Percentiles rank a stretch among this genome's conserved stretches.
phyloP scores from a whole-genome alignment of 2,113 vertebrate genomes.

The Mellivora capensis region DNA sequence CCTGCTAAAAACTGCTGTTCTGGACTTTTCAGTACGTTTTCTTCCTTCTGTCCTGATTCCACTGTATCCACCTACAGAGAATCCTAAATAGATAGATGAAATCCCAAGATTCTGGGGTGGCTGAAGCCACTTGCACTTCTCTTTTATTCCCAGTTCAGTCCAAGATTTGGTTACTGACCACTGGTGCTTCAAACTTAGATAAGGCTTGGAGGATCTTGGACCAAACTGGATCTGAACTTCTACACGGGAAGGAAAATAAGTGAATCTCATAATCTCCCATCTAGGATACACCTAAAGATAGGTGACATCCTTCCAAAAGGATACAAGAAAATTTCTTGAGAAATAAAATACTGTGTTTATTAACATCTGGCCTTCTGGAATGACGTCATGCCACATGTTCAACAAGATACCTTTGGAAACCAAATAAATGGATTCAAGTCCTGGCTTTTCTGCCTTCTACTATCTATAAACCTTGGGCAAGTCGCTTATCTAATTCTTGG shows the following conservation, averaged over 20 bases:
- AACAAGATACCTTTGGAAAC: not conserved
- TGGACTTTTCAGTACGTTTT: not conserved
- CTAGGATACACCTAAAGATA: not conserved
- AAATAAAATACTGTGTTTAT: not conserved
- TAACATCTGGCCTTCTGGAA: not conserved
- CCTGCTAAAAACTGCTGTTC: not conserved
- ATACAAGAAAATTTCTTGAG: not conserved
- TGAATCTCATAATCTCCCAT: not conserved
- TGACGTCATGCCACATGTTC: fast-evolving
- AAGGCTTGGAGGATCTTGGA: not conserved
- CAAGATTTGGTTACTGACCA: not conserved
- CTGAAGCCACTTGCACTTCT: not conserved
- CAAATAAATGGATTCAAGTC: not conserved
- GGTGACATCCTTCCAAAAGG: not conserved
- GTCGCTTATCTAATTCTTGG: not conserved
- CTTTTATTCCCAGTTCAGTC: not conserved
- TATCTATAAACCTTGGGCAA: not conserved
- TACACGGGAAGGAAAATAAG: not conserved
- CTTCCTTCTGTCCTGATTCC: not conserved
- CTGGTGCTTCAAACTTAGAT: not conserved
- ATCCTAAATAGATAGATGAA: not conserved
- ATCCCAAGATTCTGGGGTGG: not conserved
- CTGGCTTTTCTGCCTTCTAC: not conserved
- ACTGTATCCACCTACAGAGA: not conserved
- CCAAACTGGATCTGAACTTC: not conserved